phyloP scores from a whole-genome alignment of 2,797 vertebrate genomes.

The Cossypha niveicapilla region DNA sequence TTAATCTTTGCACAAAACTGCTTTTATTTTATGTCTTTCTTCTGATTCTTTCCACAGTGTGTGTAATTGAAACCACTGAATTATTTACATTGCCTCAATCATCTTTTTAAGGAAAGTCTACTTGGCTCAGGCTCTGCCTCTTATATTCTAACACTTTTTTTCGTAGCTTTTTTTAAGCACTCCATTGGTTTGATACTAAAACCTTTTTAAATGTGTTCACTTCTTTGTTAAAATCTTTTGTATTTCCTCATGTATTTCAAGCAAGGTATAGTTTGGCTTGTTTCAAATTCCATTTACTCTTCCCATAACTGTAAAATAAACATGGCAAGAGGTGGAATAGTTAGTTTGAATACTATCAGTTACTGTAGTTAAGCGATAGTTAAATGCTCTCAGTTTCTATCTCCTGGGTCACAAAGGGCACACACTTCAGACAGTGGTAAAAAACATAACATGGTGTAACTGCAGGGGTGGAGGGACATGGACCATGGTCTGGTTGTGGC shows the following conservation, averaged over 20 bases:
- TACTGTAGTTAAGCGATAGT: background rate
- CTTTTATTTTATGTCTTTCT: background rate
- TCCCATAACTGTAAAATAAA: background rate
- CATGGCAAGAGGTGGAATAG: background rate
- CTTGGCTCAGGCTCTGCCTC: background rate
- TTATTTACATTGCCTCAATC: background rate
- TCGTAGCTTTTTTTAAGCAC: background rate
- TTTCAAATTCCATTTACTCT: background rate
- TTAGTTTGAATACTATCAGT: background rate
- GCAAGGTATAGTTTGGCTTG: background rate
- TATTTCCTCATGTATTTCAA: background rate
- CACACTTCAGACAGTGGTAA: background rate
- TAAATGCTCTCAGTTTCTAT: background rate
- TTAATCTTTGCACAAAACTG: background rate
- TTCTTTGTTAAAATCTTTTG: background rate
- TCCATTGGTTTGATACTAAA: background rate
- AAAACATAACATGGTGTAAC: background rate
- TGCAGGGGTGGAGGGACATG: background rate
- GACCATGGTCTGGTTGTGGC: background rate
- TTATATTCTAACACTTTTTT: background rate
- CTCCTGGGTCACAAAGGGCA: background rate
- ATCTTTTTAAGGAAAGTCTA: background rate
- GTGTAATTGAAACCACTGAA: background rate
- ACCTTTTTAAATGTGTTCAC: background rate
- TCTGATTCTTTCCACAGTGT: background rate